Conservation (phyloP, 2,797 vertebrate genomes). For the Zenarchopterus dispar region DNA sequence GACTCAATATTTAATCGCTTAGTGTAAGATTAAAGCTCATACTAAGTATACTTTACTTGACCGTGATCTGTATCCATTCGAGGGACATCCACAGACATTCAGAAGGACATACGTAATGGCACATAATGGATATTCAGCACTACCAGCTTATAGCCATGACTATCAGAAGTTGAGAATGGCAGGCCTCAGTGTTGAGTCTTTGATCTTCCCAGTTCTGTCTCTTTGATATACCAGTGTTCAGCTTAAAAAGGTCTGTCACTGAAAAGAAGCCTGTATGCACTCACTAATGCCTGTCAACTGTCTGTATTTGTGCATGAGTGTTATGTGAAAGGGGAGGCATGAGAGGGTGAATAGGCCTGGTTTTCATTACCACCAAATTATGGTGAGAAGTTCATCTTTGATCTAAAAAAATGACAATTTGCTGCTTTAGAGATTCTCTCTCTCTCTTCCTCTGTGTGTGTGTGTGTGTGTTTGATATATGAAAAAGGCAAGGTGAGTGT, state of each 20-base stretch:
- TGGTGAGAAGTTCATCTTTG: conserved; percentile 55
- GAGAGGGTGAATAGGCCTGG: conserved; percentile 48
- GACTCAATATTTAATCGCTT: conserved; percentile 7
- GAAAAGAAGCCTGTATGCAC: conserved; percentile 32
- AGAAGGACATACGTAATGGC: conserved; percentile 24
- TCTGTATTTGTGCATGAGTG: conserved; percentile 15
- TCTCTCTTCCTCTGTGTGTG: background rate
- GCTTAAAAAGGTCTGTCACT: conserved; percentile 47
- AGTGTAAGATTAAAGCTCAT: conserved; percentile 9
- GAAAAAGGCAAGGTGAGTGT: conserved; percentile 4
- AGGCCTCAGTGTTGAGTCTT: conserved; percentile 55
- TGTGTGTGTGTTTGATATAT: conserved; percentile 4
- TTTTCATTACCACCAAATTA: conserved; percentile 64
- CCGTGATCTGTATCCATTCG: conserved; percentile 1
- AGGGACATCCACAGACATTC: conserved; percentile 14
- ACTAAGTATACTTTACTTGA: background rate
- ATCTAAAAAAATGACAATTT: conserved; percentile 64
- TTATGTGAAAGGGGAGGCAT: conserved; percentile 8
- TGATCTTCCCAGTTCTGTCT: conserved; percentile 62
- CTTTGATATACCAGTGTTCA: conserved; percentile 66
- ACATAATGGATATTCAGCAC: conserved; percentile 33
- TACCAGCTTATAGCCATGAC: conserved; percentile 17
- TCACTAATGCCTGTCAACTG: conserved; percentile 26
- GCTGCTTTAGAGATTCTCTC: conserved; percentile 36
- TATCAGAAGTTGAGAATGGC: conserved; percentile 49